These are phyloP conservation scores for Cnemophilus loriae DNA, from an alignment of 2,113 vertebrate genomes.

Conservation along the genomic window DNA sequence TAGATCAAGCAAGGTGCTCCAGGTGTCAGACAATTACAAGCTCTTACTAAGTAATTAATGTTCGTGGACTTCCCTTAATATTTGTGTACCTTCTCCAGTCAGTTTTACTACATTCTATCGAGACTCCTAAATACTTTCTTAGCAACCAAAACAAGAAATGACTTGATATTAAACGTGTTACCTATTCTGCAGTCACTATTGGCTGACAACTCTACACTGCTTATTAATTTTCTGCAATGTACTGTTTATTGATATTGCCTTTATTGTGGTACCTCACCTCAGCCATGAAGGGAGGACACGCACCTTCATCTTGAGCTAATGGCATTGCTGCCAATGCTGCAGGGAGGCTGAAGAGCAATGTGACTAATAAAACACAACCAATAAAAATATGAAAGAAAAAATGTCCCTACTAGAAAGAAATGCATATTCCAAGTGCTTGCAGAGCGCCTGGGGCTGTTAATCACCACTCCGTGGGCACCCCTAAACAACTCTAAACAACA, in stretches of 20 bases:
- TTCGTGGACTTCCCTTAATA: not conserved
- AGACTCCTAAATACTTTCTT: not conserved
- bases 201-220: not conserved
- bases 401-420: slow-evolving; percentile 47
- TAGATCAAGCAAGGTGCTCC: not conserved
- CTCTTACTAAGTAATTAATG: not conserved
- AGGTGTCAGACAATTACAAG: not conserved
- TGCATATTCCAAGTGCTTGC: slow-evolving; percentile 19
- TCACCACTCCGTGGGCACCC: slow-evolving; percentile 9
- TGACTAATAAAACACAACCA: slow-evolving; percentile 45
- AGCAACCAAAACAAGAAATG: not conserved
- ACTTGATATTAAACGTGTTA: not conserved
- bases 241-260: slow-evolving; percentile 45
- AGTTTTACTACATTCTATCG: not conserved
- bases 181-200: not conserved
- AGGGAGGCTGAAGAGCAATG: slow-evolving; percentile 58
- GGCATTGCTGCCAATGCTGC: slow-evolving; percentile 8
- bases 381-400: slow-evolving; percentile 64
- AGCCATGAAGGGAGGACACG: slow-evolving; percentile 25
- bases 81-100: not conserved
- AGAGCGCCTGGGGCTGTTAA: not conserved
- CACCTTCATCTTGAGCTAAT: slow-evolving; percentile 23
- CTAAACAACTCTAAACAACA: slow-evolving; percentile 31
- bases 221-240: slow-evolving; percentile 29
- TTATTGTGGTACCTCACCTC: slow-evolving; percentile 21